Evolutionary conservation across 2,113 vertebrate species (phyloP).

Genomic region (Daboia siamensis): DNA sequence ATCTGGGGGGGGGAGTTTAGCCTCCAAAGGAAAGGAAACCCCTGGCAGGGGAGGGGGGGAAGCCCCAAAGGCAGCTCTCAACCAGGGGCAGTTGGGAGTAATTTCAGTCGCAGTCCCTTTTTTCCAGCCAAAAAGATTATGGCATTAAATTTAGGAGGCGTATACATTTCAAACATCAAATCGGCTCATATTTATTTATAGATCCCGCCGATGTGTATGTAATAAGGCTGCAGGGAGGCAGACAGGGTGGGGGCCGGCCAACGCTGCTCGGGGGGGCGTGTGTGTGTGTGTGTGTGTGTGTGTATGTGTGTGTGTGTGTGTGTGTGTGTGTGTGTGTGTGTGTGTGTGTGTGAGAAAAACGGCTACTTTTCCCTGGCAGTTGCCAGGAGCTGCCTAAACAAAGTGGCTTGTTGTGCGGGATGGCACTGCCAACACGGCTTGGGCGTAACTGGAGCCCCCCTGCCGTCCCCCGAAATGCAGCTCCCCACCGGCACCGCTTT

Average conservation of each 20-base stretch:
- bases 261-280: neutral
- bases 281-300: too few relatives aligned
- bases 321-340: too few relatives aligned
- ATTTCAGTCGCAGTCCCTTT: slow-evolving; percentile 1
- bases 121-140: slow-evolving; percentile 19
- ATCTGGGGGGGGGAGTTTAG: neutral
- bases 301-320: too few relatives aligned
- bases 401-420: neutral
- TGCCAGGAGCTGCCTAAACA: neutral
- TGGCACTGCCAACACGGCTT: accelerated
- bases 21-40: neutral
- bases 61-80: neutral
- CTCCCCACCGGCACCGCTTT: neutral
- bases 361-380: neutral
- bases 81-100: slow-evolving; percentile 36
- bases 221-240: neutral
- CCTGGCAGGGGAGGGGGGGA: neutral
- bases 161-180: neutral
- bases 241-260: neutral
- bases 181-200: slow-evolving; percentile 13
- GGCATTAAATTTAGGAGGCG: neutral
- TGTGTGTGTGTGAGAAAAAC: neutral
- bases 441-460: neutral
- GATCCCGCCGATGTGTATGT: neutral
- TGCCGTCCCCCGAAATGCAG: neutral